Conservation (phyloP, 2,113 vertebrate species). For the Rhea americana region DNA sequence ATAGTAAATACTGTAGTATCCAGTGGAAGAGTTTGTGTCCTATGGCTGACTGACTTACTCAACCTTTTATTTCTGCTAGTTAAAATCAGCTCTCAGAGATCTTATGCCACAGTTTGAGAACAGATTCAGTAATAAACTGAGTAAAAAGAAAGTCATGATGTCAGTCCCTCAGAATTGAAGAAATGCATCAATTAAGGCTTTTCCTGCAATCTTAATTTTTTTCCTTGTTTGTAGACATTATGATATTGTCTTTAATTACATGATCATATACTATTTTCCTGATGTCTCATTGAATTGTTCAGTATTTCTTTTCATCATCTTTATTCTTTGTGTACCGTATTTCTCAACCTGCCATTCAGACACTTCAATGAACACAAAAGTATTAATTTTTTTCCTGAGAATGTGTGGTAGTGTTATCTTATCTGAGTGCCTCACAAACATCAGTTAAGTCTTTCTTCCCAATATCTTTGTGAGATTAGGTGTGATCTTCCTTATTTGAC, state of each 20-base stretch:
- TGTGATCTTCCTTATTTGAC: constrained; percentile 33
- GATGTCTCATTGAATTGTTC: constrained; percentile 60
- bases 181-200: constrained; percentile 46
- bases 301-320: constrained; percentile 58
- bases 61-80: not conserved
- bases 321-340: constrained; percentile 61
- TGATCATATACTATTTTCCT: constrained; percentile 63
- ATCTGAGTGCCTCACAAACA: constrained; percentile 49
- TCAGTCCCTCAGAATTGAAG: constrained; percentile 8
- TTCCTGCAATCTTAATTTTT: constrained; percentile 48
- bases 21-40: not conserved
- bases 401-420: constrained; percentile 26
- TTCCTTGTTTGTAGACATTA: constrained; percentile 53
- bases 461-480: constrained; percentile 21
- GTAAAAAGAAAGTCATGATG: not conserved
- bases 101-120: not conserved
- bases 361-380: constrained; percentile 60
- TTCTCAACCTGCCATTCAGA: constrained; percentile 69
- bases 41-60: not conserved
- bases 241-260: constrained; percentile 61
- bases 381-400: constrained; percentile 49
- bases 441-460: constrained; percentile 51
- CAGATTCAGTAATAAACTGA: not conserved
- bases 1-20: not conserved
- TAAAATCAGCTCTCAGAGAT: not conserved